Evolutionary conservation across 1,140 invertebrate genomes (phyloP).

Genomic region (Grapholita molesta): DNA sequence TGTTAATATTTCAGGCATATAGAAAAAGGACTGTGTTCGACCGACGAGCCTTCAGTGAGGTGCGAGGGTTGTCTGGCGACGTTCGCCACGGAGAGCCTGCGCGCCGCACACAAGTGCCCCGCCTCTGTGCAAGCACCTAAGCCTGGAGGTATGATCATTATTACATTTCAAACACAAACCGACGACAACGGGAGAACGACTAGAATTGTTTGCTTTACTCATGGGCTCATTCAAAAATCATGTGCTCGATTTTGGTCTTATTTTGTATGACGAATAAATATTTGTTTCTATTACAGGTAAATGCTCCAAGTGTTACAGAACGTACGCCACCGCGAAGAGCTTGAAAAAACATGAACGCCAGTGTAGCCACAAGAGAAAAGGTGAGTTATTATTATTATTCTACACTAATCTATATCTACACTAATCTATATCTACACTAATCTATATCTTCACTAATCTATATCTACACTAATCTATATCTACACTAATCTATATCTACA

Average conservation of each 20-base stretch:
- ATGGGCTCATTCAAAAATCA: no score
- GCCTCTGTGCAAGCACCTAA: slow-evolving; percentile 27
- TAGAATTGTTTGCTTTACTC: no score
- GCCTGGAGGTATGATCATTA: slow-evolving; percentile 39
- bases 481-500: no score
- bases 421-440: no score
- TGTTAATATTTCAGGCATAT: slow-evolving; percentile 40
- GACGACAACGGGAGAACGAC: no score
- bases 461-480: no score
- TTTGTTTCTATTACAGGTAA: slow-evolving; percentile 35
- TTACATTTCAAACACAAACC: no score
- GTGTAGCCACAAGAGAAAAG: slow-evolving; percentile 33
- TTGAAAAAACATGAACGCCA: slow-evolving; percentile 36
- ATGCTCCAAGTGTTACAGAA: slow-evolving; percentile 39
- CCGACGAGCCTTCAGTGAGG: slow-evolving; percentile 30
- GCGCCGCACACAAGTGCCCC: slow-evolving; percentile 33
- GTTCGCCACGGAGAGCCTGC: slow-evolving; percentile 36
- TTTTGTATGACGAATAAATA: neutral
- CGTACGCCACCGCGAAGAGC: slow-evolving; percentile 33
- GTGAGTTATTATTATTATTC: no score
- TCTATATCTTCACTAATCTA: no score
- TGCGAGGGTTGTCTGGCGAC: slow-evolving; percentile 40
- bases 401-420: no score
- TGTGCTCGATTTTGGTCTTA: neutral
- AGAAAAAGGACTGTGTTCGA: slow-evolving; percentile 29